These are phyloP conservation scores for Latheticus oryzae DNA, from an alignment of 2,888 invertebrate species.

Conservation along the genomic window DNA sequence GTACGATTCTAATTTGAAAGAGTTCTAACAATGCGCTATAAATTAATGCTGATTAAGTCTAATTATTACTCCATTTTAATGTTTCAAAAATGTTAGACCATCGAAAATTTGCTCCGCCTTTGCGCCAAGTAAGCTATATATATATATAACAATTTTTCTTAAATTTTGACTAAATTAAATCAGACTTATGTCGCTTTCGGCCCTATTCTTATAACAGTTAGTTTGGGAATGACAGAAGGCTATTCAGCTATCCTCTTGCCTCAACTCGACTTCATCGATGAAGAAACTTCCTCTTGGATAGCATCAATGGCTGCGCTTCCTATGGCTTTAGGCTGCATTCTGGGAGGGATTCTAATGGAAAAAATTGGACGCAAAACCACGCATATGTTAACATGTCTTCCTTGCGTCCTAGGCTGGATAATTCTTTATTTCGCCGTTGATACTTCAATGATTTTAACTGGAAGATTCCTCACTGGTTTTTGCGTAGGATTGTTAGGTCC, in stretches of 20 bases:
- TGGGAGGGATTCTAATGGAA: slow-evolving; percentile 73
- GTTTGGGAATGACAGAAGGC: slow-evolving; percentile 73
- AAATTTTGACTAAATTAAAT: too few relatives aligned
- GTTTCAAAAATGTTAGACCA: too few relatives aligned
- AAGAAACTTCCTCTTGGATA: slow-evolving; percentile 71
- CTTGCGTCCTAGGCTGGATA: slow-evolving; percentile 73
- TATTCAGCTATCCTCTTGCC: slow-evolving; percentile 75
- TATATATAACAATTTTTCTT: too few relatives aligned
- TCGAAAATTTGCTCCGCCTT: too few relatives aligned
- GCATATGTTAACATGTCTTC: slow-evolving; percentile 69
- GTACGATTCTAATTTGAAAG: too few relatives aligned
- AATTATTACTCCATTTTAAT: too few relatives aligned
- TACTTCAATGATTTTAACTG: slow-evolving; percentile 63
- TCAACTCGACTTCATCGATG: slow-evolving; percentile 68
- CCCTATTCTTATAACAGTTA: slow-evolving; percentile 69
- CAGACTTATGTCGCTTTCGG: slow-evolving; percentile 70
- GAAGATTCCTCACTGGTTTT: slow-evolving; percentile 64
- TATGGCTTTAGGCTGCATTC: slow-evolving; percentile 73
- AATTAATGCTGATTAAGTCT: too few relatives aligned
- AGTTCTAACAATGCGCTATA: too few relatives aligned
- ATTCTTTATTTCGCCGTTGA: slow-evolving; percentile 69
- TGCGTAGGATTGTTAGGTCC: slow-evolving; percentile 68
- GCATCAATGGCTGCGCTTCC: slow-evolving; percentile 74
- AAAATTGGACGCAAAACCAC: slow-evolving; percentile 71
- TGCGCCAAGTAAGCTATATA: too few relatives aligned